These are phyloP conservation scores for Bos taurus DNA, from an alignment of 2,113 vertebrate species.

Conservation along the genomic window ARS-UCD2.0 NC_037332.1:56736001-56736500, in stretches of 20 bases:
- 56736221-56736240: slow-evolving; percentile 40
- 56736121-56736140: slow-evolving; percentile 79
- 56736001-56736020: slow-evolving; percentile 74
- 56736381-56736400: background rate
- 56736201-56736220: slow-evolving; percentile 33
- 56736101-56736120: slow-evolving; percentile 79
- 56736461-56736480: background rate
- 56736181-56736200: slow-evolving; percentile 49
- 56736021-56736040: slow-evolving; percentile 77
- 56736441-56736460: background rate
- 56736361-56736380: slow-evolving; percentile 57
- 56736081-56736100: slow-evolving; percentile 74
- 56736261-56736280: slow-evolving; percentile 68
- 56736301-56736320: slow-evolving; percentile 57
- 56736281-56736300: slow-evolving; percentile 65
- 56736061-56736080: slow-evolving; percentile 49
- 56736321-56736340: slow-evolving; percentile 42
- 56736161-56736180: slow-evolving; percentile 55
- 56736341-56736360: slow-evolving; percentile 66
- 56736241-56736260: slow-evolving; percentile 71
- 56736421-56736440: background rate
- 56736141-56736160: slow-evolving; percentile 73
- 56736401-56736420: background rate
- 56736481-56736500: slow-evolving; percentile 34
- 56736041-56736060: slow-evolving; percentile 81